These are phyloP conservation scores for Dinocampus coccinellae DNA, from an alignment of 2,888 invertebrate genomes.

Conservation along the genomic window DNA sequence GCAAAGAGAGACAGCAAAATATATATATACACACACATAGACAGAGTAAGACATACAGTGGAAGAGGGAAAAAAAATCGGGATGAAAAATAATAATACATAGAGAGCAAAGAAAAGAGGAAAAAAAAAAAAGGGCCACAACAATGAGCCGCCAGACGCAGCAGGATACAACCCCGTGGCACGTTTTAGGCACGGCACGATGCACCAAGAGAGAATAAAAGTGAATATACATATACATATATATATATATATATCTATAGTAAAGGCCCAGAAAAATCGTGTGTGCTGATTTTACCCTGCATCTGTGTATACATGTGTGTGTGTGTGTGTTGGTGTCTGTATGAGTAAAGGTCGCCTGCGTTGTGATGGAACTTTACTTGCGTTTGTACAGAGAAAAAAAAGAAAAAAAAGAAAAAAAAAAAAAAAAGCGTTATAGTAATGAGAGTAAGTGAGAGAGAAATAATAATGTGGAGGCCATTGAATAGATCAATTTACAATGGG, in stretches of 20 bases:
- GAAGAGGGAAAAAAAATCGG: constrained; percentile 31
- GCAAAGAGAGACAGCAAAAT: constrained; percentile 17
- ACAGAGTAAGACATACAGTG: constrained; percentile 22
- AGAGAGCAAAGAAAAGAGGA: constrained; percentile 1
- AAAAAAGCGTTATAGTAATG: neutral
- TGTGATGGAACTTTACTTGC: constrained; percentile 29
- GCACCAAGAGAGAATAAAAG: constrained; percentile 36
- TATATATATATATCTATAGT: too few relatives aligned
- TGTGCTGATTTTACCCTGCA: constrained; percentile 8
- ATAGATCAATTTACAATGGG: constrained; percentile 70
- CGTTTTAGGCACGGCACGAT: constrained; percentile 52
- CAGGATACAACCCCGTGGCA: constrained; percentile 58
- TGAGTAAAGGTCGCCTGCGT: constrained; percentile 43
- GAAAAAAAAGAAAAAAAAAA: constrained; percentile 21
- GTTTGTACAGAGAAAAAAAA: neutral
- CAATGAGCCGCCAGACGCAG: constrained; percentile 60
- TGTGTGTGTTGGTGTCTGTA: too few relatives aligned
- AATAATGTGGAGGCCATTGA: constrained; percentile 65
- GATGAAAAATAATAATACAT: constrained; percentile 19
- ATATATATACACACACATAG: neutral
- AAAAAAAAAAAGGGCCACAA: constrained; percentile 57
- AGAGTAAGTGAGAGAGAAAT: constrained; percentile 59
- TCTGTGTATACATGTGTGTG: too few relatives aligned
- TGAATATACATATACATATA: neutral
- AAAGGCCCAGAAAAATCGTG: constrained; percentile 26